Evolutionary conservation across 2,888 invertebrate species (phyloP).

Genomic region (Gymnocheta viridis): DNA sequence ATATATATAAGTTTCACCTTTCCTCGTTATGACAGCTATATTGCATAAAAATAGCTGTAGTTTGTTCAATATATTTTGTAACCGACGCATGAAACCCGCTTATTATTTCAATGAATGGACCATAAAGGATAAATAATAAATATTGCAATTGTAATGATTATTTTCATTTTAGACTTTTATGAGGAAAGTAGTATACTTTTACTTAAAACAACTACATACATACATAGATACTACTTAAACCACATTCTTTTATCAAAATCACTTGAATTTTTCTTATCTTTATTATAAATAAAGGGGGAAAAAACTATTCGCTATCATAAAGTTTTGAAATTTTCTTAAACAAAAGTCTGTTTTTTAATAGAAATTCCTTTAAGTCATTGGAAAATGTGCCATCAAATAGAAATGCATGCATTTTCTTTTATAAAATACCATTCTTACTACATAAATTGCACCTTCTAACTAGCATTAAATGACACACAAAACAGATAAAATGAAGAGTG

Average conservation of each 20-base stretch:
- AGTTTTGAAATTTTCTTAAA: constrained; percentile 28
- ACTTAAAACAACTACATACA: not conserved
- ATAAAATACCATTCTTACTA: constrained; percentile 56
- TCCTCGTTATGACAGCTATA: no score
- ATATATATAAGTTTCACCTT: no score
- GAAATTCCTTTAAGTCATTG: constrained; percentile 36
- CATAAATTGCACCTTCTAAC: constrained; percentile 60
- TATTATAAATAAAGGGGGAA: constrained; percentile 1
- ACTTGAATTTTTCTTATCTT: constrained; percentile 26
- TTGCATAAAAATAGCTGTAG: no score
- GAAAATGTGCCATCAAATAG: constrained; percentile 34
- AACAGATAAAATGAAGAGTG: constrained; percentile 7
- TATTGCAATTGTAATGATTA: not conserved
- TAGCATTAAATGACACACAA: constrained; percentile 14
- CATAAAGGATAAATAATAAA: not conserved
- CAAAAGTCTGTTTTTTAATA: constrained; percentile 5
- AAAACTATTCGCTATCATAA: constrained; percentile 20
- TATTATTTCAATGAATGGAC: not conserved
- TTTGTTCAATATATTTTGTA: no score
- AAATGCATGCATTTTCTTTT: constrained; percentile 34
- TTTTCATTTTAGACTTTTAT: no score
- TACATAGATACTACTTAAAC: no score
- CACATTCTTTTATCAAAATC: not conserved
- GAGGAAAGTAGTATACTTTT: not conserved
- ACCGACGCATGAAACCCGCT: no score